Evolutionary conservation across 1,140 invertebrate species (phyloP).

Genomic region (Pseudomyrmex cubaensis): DNA sequence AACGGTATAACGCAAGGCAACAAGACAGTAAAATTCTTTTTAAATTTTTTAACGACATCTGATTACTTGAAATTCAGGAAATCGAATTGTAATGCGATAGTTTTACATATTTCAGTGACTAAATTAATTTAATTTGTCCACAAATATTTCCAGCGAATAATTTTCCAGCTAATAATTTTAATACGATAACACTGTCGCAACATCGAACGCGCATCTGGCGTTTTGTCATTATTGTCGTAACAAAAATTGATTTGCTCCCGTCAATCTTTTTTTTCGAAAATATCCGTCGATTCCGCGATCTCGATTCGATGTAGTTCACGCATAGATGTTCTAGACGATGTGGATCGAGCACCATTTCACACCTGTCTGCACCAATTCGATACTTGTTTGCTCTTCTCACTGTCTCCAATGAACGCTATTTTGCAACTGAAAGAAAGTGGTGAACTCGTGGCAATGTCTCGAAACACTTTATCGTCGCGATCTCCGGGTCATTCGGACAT

Average conservation of each 20-base stretch:
- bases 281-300: conserved; percentile 34
- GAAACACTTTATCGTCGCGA: conserved; percentile 64
- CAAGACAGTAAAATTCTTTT: too few species aligned
- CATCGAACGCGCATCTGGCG: neutral
- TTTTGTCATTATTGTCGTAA: neutral
- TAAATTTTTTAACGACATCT: too few species aligned
- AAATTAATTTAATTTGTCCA: too few species aligned
- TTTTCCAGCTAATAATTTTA: too few species aligned
- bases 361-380: conserved; percentile 83
- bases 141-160: too few species aligned
- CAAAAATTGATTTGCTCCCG: too few species aligned
- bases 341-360: conserved; percentile 83
- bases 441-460: conserved; percentile 73
- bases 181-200: too few species aligned
- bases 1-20: neutral
- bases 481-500: conserved; percentile 53
- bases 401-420: conserved; percentile 72
- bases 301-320: conserved; percentile 73
- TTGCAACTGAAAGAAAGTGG: conserved; percentile 71
- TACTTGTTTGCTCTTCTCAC: conserved; percentile 83
- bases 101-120: too few species aligned
- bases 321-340: conserved; percentile 83
- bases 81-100: too few species aligned
- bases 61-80: too few species aligned
- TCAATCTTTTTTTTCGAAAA: neutral